Evolutionary conservation across 2,797 vertebrate genomes (phyloP).

Genomic region (Dromococcyx pavoninus): DNA sequence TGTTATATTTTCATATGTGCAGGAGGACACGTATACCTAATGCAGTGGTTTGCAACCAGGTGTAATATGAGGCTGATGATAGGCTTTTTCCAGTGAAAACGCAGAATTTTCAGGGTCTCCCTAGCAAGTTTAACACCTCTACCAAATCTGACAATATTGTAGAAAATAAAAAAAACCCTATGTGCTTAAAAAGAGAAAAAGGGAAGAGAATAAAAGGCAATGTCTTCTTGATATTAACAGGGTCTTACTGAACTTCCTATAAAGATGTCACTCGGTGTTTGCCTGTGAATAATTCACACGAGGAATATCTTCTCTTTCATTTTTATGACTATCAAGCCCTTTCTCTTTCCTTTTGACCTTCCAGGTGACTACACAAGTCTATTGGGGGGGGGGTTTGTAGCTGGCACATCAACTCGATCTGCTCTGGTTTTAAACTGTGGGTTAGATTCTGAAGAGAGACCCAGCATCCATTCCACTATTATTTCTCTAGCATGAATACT

Average conservation of each 20-base stretch:
- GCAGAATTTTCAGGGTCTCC: not conserved
- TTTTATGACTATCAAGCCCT: not conserved
- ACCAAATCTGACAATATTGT: not conserved
- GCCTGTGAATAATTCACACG: not conserved
- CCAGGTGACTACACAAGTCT: not conserved
- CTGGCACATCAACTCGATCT: not conserved
- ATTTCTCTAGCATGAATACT: not conserved
- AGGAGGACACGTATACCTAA: not conserved
- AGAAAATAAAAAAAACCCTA: not conserved
- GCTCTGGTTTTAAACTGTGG: not conserved
- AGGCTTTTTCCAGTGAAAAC: not conserved
- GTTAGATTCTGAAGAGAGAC: not conserved
- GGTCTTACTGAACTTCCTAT: not conserved
- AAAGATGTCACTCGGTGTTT: not conserved
- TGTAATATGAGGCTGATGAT: not conserved
- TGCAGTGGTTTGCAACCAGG: not conserved
- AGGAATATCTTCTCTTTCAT: not conserved
- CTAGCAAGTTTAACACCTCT: not conserved
- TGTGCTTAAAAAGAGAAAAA: not conserved
- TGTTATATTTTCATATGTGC: accelerated
- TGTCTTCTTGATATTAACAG: not conserved
- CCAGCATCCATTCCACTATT: not conserved
- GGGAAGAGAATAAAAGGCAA: not conserved
- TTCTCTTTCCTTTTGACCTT: not conserved
- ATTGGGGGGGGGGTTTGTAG: not conserved